Base-by-base conservation (phyloP, 2,113 vertebrate genomes). In the Lipophrys pholis region DNA sequence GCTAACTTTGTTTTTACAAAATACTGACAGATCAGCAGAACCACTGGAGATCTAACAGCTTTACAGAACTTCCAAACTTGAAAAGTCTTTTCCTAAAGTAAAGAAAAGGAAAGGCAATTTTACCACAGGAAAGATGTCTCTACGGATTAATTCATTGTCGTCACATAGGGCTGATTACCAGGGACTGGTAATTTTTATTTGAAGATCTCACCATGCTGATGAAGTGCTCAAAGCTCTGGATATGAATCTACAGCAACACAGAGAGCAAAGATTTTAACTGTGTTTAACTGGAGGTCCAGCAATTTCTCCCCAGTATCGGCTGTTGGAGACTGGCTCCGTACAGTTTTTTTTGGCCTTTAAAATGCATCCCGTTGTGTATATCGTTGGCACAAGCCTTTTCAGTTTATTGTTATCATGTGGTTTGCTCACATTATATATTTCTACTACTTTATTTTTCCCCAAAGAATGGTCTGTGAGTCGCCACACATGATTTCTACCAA, bases 141-240 rank as follows among this genome's bases (percentile, higher is more conserved):
- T 48, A 80, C 76, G 82, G 82, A 85, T 89, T 78, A 81, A 88
- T 86, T 73, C 53, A 42, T 81, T 51, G 59, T 69, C 78, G 76
- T 85, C 59, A 55, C 68, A 81, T 68, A 17, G 45, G 71, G 87
- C 83, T 82, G 84, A 84, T 88, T 87, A 76, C 70, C 8, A 56
- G 76, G 71, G 90, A 85, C 55, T 71, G 78, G 75, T 83, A 86
- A 91, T 81, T 87, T 85, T 62, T 63, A 76, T 90, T 82, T 79
- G 81, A 81, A 78, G 73, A 49, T 71, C 75, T 82, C 74, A 54
- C 73, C 1, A 8, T 1, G 53, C 61, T 89, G 87, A 89, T 83
- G 71, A 85, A 89, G 70, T 87, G 73, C 72, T 84, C 76, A 66
- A 49, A 80, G 75, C 58, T 57, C 11, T 5, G 68, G 86, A 89